A percentile compares a stretch with the other conserved stretches of the same genome.
phyloP scores from a whole-genome alignment of 2,113 vertebrate genomes.

The Tauraco erythrolophus region DNA sequence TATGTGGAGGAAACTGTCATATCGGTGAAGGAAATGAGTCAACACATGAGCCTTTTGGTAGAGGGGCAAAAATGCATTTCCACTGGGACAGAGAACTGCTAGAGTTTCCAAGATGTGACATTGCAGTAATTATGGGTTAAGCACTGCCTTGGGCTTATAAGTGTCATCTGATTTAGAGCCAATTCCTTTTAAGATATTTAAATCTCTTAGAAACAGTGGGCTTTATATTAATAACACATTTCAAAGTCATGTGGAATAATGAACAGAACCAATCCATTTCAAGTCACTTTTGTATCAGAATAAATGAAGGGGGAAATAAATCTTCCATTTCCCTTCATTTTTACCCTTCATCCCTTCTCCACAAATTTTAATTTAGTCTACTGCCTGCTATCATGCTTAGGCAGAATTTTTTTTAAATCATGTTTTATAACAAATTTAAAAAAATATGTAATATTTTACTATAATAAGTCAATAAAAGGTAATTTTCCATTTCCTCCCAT shows the following conservation, averaged over 20 bases:
- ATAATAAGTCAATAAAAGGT: neutral
- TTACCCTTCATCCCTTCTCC: conserved; percentile 15
- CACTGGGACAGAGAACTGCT: conserved; percentile 87
- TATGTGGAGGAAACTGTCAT: conserved; percentile 90
- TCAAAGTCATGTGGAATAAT: conserved; percentile 8
- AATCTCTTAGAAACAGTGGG: conserved; percentile 68
- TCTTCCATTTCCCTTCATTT: neutral
- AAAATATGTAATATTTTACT: neutral
- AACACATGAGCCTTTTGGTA: conserved; percentile 82
- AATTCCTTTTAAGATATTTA: conserved; percentile 80
- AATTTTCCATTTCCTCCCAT: neutral
- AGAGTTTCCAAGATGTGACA: conserved; percentile 91
- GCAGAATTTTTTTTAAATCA: neutral
- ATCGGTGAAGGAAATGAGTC: conserved; percentile 92
- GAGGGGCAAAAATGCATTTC: conserved; percentile 82
- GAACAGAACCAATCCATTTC: neutral
- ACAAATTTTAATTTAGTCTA: neutral
- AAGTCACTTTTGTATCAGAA: neutral
- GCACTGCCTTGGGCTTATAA: conserved; percentile 89
- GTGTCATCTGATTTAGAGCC: conserved; percentile 84
- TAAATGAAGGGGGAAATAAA: neutral
- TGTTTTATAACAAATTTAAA: neutral
- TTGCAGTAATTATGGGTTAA: conserved; percentile 94
- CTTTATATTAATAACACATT: conserved; percentile 54
- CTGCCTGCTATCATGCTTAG: neutral